Base-by-base conservation (phyloP, 1,140 invertebrate species). In the Euura saliciscinereae region DNA sequence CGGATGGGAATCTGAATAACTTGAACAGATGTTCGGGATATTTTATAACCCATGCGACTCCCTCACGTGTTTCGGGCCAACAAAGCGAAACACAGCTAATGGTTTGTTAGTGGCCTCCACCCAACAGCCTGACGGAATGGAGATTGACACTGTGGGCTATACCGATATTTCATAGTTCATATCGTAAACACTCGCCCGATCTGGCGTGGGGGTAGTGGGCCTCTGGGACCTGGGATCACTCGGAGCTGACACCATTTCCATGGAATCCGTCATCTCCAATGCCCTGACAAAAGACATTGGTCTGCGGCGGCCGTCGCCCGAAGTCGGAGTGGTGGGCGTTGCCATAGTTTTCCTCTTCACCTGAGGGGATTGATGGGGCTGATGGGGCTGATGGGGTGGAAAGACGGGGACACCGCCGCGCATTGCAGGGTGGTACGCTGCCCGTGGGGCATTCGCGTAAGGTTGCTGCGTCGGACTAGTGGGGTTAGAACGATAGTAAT, bases 131-230 rank as follows among this genome's bases (percentile, higher is more conserved):
- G 77, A 79, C 75, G 80, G 82, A 70, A 78, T 78, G 80, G 82
- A 84, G 84, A 84, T 77, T 74, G 76, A 74, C 73, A 79, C 80
- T 74, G 66, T 85, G 79, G 82, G 86, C 89, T 91, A 93, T 88
- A 98, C 96, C 71, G 96, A 97, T 87, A 97, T 98, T 88, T 98
- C 96, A 87, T 98, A 98, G 88, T 96, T 97, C 93, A 96, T 96
- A 86, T 98, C 97, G 85, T 98, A 98, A 72, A 97, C 93, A 87
- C 94, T 97, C 75, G 93, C 93, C 74, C 95, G 91, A 83, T 97
- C 95, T 43, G 92, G 93, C n/a, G 92, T 94, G 43, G 92, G 91
- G 42, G 92, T 89, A 5, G 89, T 90, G 70, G 88, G 86, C 73
- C 84, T 84, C 74, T 81, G 84, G 44, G 75, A 85, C 78, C 75